Evolutionary conservation across 2,888 invertebrate species (phyloP).

Genomic region (Ophioninae sp.): DNA sequence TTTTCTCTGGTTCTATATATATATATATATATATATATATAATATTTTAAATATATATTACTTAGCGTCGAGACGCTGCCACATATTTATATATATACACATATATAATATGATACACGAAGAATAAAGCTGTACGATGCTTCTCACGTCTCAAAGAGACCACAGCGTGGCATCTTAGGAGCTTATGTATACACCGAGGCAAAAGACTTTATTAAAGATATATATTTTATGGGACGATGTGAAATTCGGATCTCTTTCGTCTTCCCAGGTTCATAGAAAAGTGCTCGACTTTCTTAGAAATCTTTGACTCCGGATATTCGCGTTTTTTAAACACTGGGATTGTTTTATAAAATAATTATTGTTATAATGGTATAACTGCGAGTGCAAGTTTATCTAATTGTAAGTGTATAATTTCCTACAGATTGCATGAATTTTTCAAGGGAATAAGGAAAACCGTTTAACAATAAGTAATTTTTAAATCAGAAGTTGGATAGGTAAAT

Average conservation of each 20-base stretch:
- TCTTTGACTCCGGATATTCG: background rate
- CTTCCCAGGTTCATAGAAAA: background rate
- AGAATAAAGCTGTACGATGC: constrained; percentile 46
- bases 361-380: background rate
- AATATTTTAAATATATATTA: constrained; percentile 36
- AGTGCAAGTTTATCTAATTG: too few species aligned
- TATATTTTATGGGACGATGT: constrained; percentile 47
- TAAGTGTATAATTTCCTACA: too few species aligned
- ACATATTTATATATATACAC: constrained; percentile 20
- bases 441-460: too few species aligned
- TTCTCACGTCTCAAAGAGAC: constrained; percentile 38
- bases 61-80: constrained; percentile 32
- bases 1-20: background rate
- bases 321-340: background rate
- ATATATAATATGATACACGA: constrained; percentile 32
- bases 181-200: constrained; percentile 19
- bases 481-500: too few species aligned
- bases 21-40: constrained; percentile 17
- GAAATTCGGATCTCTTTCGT: background rate
- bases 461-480: too few species aligned
- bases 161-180: constrained; percentile 17
- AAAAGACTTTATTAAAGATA: constrained; percentile 58
- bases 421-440: too few species aligned
- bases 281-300: constrained; percentile 1
- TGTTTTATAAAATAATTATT: background rate